These are phyloP conservation scores for Leucoraja erinaceus DNA, from an alignment of 2,113 vertebrate species.

Conservation along the genomic window DNA sequence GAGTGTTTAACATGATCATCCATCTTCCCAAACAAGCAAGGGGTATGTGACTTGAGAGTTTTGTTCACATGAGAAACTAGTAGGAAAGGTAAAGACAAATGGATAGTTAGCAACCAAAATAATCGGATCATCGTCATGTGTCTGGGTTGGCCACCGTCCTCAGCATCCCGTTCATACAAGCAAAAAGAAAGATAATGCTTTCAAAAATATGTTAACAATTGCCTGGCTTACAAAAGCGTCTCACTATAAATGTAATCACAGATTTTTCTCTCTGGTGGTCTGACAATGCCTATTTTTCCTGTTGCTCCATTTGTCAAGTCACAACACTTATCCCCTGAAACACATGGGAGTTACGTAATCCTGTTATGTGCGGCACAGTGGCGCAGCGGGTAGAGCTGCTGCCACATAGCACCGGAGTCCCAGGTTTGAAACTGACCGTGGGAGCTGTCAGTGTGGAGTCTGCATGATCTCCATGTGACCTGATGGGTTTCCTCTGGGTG, in stretches of 20 bases:
- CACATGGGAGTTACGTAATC: background rate
- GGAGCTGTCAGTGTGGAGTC: too few species aligned
- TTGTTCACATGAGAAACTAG: too few species aligned
- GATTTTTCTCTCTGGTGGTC: background rate
- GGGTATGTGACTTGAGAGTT: slow-evolving; percentile 1
- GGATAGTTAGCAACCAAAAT: background rate
- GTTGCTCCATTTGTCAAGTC: background rate
- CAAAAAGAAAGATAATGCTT: background rate
- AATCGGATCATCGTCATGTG: background rate
- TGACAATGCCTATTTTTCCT: background rate
- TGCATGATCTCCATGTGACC: too few species aligned
- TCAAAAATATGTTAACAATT: background rate
- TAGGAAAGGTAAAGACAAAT: background rate
- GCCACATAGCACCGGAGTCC: too few species aligned
- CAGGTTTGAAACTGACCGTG: too few species aligned
- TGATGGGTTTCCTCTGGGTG: too few species aligned
- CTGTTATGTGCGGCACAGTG: too few species aligned
- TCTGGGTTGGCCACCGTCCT: background rate
- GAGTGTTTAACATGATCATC: background rate
- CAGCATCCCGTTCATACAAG: background rate
- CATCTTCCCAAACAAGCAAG: background rate
- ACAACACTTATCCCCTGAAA: background rate
- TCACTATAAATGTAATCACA: background rate
- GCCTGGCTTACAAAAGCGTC: background rate
- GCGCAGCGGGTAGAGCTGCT: too few species aligned